These are phyloP conservation scores for Mizuhopecten yessoensis DNA, from an alignment of 1,140 invertebrate species.

Conservation along the genomic window DNA sequence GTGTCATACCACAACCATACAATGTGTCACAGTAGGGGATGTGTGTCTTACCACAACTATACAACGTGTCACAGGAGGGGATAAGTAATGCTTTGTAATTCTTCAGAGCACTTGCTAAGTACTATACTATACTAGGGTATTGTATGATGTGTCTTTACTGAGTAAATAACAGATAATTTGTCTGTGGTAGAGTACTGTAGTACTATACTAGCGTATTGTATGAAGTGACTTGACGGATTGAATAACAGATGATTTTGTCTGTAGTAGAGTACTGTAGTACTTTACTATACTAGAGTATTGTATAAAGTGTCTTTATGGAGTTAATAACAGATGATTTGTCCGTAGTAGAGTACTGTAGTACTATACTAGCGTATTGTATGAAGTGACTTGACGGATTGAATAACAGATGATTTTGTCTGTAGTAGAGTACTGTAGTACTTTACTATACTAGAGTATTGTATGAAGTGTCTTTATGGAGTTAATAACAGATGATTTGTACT, in stretches of 20 bases:
- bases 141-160: no score
- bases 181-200: not conserved
- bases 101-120: no score
- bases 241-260: not conserved
- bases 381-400: not conserved
- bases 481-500: not conserved
- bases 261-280: not conserved
- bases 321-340: not conserved
- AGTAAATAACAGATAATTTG: no score
- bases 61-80: no score
- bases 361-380: not conserved
- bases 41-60: no score
- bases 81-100: not conserved
- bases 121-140: no score
- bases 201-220: not conserved
- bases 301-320: not conserved
- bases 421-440: not conserved
- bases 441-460: not conserved
- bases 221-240: not conserved
- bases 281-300: not conserved
- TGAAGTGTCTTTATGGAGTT: not conserved
- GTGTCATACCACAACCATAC: no score
- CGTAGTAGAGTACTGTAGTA: not conserved
- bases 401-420: not conserved
- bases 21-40: no score